Evolutionary conservation across 2,113 vertebrate species (phyloP).

Genomic region (Myodes glareolus): DNA sequence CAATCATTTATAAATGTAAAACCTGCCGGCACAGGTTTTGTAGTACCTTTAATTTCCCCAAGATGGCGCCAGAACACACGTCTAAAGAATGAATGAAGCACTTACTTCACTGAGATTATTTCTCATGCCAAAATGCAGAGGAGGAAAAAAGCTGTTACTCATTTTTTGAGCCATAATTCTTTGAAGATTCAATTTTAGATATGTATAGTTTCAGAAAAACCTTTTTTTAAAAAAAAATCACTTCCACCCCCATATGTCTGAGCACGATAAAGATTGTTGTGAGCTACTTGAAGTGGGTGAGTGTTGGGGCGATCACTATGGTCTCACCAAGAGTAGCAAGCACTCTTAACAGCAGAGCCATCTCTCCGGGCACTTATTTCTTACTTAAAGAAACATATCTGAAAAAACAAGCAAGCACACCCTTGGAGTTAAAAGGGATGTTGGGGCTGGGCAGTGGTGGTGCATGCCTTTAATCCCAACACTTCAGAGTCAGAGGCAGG

Average conservation of each 20-base stretch:
- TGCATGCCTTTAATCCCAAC: too few species aligned
- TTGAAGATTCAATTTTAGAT: neutral
- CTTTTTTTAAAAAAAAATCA: neutral
- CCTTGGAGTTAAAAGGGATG: neutral
- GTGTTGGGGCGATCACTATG: neutral
- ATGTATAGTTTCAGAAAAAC: neutral
- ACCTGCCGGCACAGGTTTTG: neutral
- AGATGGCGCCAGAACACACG: conserved; percentile 28
- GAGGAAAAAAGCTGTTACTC: neutral
- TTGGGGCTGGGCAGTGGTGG: neutral
- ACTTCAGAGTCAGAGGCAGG: neutral
- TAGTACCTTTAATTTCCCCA: neutral
- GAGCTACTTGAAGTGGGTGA: neutral
- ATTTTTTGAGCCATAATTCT: neutral
- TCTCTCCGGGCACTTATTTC: neutral
- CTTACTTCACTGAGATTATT: neutral
- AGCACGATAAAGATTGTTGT: neutral
- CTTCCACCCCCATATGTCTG: neutral
- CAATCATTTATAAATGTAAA: conserved; percentile 45
- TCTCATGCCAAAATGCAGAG: neutral
- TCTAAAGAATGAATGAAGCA: neutral
- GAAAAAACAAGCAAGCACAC: neutral
- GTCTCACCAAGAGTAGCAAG: neutral
- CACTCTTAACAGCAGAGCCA: neutral
- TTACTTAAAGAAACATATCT: neutral